A percentile compares a stretch with the other conserved stretches of the same genome.
phyloP scores from a whole-genome alignment of 2,888 invertebrate species.

The Mesorhabditis belari region DNA sequence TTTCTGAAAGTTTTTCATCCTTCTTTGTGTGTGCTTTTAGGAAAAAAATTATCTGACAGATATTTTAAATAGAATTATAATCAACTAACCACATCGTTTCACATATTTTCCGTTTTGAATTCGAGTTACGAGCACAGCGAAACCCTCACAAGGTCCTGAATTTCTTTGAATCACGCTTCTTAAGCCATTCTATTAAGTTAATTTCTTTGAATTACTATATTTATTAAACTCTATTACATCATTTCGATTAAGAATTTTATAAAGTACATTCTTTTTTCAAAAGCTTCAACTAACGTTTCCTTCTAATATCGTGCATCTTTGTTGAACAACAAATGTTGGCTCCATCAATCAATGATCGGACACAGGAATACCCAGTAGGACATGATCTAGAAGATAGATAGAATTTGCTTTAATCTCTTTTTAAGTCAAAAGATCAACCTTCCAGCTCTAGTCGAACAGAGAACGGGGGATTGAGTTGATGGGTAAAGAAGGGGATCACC shows the following conservation, averaged over 20 bases:
- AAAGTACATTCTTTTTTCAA: too few species aligned
- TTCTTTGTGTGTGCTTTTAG: neutral
- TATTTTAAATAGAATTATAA: too few species aligned
- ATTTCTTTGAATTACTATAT: too few species aligned
- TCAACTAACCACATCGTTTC: constrained; percentile 37
- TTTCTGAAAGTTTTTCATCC: constrained; percentile 19
- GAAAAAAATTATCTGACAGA: constrained; percentile 1
- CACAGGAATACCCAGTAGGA: constrained; percentile 4
- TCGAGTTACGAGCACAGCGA: constrained; percentile 26
- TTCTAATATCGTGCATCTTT: constrained; percentile 8
- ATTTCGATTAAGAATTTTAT: too few species aligned
- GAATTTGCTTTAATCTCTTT: too few species aligned
- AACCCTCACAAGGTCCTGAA: constrained; percentile 21
- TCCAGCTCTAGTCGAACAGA: constrained; percentile 10
- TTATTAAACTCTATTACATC: too few species aligned
- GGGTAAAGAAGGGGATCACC: constrained; percentile 35
- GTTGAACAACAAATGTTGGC: constrained; percentile 24
- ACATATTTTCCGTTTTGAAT: constrained; percentile 24
- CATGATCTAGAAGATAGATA: too few species aligned
- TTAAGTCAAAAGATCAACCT: neutral
- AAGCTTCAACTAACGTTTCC: constrained; percentile 1
- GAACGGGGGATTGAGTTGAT: constrained; percentile 29
- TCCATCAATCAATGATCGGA: neutral
- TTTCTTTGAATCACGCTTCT: too few species aligned
- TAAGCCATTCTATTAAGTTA: too few species aligned